Evolutionary conservation across 2,888 invertebrate species (phyloP), one percentile per base, ranked within the genome.

Genomic region (Calameuta pallipes): DNA sequence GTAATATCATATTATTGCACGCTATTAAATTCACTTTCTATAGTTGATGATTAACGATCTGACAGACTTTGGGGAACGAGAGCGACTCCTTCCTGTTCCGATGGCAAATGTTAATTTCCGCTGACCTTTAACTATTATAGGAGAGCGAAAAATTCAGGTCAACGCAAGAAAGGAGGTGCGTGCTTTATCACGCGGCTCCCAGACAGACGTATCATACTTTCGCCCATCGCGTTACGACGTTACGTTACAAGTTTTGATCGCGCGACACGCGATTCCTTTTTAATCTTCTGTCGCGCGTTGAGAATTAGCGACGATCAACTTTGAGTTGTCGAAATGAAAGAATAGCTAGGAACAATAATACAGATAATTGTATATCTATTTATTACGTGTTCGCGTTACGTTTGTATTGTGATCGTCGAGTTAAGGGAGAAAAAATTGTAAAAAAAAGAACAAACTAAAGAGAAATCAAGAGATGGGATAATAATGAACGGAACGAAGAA

Each of bases 401-500:
- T 56, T 56, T 56, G 23, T 56, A 56, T 56, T 56, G 23, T 56
- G 56, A 56, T 56, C 2, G 56, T 56, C 56, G 56, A 23, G 23
- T 9, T 56, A 23, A 56, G 9, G 73, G 69, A 33, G 36, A 31
- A 56, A 41, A 69, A 31, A 34, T 9, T 75, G 74, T 35, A 36
- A 36, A 74, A 11, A 74, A 23, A 13, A 36, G n/a, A 35, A 1
- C 35, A 36, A 31, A 37, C 41, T 41, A 75, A 37, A 75, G n/a
- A 23, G 23, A 74, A 74, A 35, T 74, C 6, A 35, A 6, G 0
- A 35, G 1, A 15, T 12, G 41, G 31, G 11, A 77, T 81, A 81
- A 78, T 69, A 83, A 84, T 79, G 83, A 80, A 81, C 76, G 31
- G 4, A 70, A 76, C 80, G 76, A 80, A 80, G 75, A 70, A 13